Evolutionary conservation across 2,113 vertebrate species (phyloP), one percentile per base, ranked within the genome.

Genomic region (Pteruthius melanotis): DNA sequence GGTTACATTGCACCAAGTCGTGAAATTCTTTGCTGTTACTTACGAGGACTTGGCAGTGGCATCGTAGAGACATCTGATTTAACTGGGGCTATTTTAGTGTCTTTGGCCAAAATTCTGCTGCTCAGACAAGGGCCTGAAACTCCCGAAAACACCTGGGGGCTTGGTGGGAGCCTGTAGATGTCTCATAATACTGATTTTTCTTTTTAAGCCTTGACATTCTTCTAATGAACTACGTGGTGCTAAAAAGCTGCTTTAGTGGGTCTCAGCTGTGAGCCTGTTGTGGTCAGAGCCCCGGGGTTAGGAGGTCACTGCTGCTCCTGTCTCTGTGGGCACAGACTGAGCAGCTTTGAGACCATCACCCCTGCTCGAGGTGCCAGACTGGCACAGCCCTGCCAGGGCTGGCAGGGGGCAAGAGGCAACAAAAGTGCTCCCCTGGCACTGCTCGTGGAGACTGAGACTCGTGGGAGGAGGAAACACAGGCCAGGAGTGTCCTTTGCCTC

Each of bases 1-100:
- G 97, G 96, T 96, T 97, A 97, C 96, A 85, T 49, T 97, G 90
- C 97, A 97, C 94, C 94, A 94, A 97, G 53, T 97, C 49, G 9
- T 95, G 91, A 97, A 94, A 98, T 97, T 98, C 97, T 97, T 95
- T 94, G 22, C 93, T 93, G 78, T 83, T 93, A 81, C 94, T 97
- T 96, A 45, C 0, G 17, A 89, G 93, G 93, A 93, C 94, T 97
- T 96, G 96, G 95, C 96, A 97, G 93, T 89, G 95, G 93, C 97
- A 92, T 90, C 94, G 75, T 35, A 72, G 85, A 91, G 86, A 75
- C 95, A 93, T 89, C 92, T 90, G 93, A 83, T 91, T 78, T 76
- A 44, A 76, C 93, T 77, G 87, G 54, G 82, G 71, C 84, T 94
- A 94, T 97, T 96, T 97, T 69, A 69, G 87, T 83, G 83, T 78